Conservation (phyloP, 35 echinoderm and acorn worm genomes). For the Patiria miniata region DNA sequence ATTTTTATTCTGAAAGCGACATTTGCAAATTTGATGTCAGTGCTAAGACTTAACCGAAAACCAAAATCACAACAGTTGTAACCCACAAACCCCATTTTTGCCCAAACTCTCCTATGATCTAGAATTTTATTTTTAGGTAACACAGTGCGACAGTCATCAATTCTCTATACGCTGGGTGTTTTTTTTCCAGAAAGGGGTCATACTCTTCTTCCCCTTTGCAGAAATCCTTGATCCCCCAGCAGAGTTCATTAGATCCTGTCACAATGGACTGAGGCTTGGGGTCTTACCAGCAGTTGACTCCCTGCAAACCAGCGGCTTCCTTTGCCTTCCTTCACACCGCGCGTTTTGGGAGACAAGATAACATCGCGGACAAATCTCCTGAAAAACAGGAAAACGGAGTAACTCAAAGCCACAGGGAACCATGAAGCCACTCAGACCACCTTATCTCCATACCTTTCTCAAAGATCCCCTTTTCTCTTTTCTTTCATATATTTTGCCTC, state of each 20-base stretch:
- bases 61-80: too few relatives aligned
- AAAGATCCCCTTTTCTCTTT: background rate
- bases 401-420: background rate
- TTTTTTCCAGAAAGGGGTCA: conserved; percentile 6
- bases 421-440: conserved; percentile 7
- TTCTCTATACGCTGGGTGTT: too few relatives aligned
- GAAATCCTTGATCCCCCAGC: background rate
- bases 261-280: background rate
- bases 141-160: too few relatives aligned
- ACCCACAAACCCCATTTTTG: too few relatives aligned
- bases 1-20: too few relatives aligned
- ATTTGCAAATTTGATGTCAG: too few relatives aligned
- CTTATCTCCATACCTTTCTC: background rate
- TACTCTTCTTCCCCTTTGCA: background rate
- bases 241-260: background rate
- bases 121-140: too few relatives aligned
- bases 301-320: conserved; percentile 5
- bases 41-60: too few relatives aligned
- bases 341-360: background rate
- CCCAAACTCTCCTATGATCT: too few relatives aligned
- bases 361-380: background rate
- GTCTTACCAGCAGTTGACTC: background rate
- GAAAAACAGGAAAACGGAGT: conserved; percentile 18
- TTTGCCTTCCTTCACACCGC: background rate
- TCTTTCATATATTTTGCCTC: background rate